A percentile compares a stretch with the other conserved stretches of the same genome.
These are phyloP conservation scores for Hippoglossus hippoglossus DNA, from an alignment of 2,797 vertebrate genomes.

Conservation along the genomic window DNA sequence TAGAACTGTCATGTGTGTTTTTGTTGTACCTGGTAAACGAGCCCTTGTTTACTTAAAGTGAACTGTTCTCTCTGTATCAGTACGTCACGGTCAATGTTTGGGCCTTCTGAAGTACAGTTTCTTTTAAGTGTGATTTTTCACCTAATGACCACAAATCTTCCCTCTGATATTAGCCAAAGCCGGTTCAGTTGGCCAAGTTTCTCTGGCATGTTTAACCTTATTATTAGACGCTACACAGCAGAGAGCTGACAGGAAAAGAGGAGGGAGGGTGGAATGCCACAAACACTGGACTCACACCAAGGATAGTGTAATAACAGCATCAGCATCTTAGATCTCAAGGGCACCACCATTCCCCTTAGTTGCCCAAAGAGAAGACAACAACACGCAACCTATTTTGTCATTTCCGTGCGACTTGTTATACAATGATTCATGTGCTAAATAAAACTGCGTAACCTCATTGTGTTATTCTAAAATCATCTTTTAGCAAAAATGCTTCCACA, in stretches of 20 bases:
- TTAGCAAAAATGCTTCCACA: background rate
- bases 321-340: background rate
- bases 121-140: background rate
- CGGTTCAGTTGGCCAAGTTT: background rate
- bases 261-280: too few relatives aligned
- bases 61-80: background rate
- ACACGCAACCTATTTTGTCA: background rate
- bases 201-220: too few relatives aligned
- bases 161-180: background rate
- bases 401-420: background rate
- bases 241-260: background rate
- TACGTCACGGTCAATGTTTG: background rate
- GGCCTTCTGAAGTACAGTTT: background rate
- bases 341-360: background rate
- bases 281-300: background rate
- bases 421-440: background rate
- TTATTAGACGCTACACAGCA: background rate
- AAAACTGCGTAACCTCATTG: background rate
- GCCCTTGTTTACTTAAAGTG: too few relatives aligned
- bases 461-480: background rate
- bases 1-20: background rate
- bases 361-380: background rate
- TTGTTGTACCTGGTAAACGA: background rate
- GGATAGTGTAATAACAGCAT: background rate
- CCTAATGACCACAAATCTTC: background rate